Evolutionary conservation across 2,888 invertebrate species (phyloP).

Genomic region (Thereva nobilitata): DNA sequence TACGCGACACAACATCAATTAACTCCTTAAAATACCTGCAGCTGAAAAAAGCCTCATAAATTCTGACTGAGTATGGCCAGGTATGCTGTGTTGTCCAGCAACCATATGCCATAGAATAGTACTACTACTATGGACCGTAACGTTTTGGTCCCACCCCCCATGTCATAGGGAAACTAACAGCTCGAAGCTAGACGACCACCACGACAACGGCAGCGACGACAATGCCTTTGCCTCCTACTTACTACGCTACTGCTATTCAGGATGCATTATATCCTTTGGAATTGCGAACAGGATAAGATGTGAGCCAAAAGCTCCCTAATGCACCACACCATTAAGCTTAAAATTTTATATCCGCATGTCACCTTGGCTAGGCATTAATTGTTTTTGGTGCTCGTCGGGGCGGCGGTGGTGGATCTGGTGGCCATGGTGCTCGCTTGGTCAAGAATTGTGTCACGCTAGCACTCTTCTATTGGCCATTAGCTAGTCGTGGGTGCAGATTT

Average conservation of each 20-base stretch:
- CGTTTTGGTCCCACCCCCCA: conserved; percentile 2
- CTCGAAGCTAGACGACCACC: neutral
- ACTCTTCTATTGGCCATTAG: too few relatives aligned
- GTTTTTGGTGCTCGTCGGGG: conserved; percentile 13
- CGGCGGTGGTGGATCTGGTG: too few relatives aligned
- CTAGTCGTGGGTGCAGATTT: too few relatives aligned
- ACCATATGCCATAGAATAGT: conserved; percentile 27
- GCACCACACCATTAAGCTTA: conserved; percentile 39
- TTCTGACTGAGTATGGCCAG: conserved; percentile 40
- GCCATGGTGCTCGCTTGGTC: too few relatives aligned
- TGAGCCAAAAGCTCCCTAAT: conserved; percentile 39
- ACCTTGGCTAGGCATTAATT: conserved; percentile 36
- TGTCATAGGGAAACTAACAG: conserved; percentile 14
- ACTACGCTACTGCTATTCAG: neutral
- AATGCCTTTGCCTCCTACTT: conserved; percentile 12
- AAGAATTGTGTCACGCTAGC: too few relatives aligned
- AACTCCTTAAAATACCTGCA: conserved; percentile 56
- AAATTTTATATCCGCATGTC: conserved; percentile 36
- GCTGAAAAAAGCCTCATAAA: conserved; percentile 49
- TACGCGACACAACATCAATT: conserved; percentile 58
- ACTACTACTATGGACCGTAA: neutral
- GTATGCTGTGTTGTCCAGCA: conserved; percentile 25
- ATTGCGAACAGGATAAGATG: conserved; percentile 13
- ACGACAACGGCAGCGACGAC: conserved; percentile 24
- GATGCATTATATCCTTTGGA: conserved; percentile 20